A percentile compares a stretch with the other conserved stretches of the same genome.
phyloP scores from a whole-genome alignment of 2,113 vertebrate genomes.

The Silurus asotus region DNA sequence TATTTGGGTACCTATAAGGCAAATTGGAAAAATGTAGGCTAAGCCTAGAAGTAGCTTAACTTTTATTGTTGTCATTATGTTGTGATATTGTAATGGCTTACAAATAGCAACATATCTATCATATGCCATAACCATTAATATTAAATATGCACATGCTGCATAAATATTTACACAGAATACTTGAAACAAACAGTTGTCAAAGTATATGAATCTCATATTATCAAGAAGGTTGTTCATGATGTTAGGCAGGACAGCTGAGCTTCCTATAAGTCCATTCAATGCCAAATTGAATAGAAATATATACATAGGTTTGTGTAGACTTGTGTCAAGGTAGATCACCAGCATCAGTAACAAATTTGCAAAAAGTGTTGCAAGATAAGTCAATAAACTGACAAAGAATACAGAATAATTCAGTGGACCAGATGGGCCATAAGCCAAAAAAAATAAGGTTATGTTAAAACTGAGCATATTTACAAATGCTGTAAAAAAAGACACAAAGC shows the following conservation, averaged over 20 bases:
- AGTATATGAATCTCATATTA: conserved; percentile 39
- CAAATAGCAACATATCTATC: conserved; percentile 70
- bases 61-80: conserved; percentile 51
- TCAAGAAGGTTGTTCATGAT: conserved; percentile 59
- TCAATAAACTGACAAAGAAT: conserved; percentile 50
- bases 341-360: conserved; percentile 53
- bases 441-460: conserved; percentile 49
- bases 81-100: conserved; percentile 64
- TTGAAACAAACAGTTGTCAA: conserved; percentile 59
- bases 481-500: conserved; percentile 9
- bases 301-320: conserved; percentile 63
- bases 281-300: conserved; percentile 62
- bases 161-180: conserved; percentile 58
- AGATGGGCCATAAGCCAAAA: conserved; percentile 55
- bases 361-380: conserved; percentile 54
- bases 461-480: conserved; percentile 21
- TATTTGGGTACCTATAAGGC: conserved; percentile 46
- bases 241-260: conserved; percentile 56
- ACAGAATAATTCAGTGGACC: conserved; percentile 45
- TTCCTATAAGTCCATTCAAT: conserved; percentile 60
- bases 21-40: conserved; percentile 51
- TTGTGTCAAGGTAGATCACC: conserved; percentile 57
- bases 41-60: conserved; percentile 51
- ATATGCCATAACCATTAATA: conserved; percentile 67
- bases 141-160: conserved; percentile 55